These are phyloP conservation scores for Osmerus eperlanus DNA, from an alignment of 2,113 vertebrate genomes.

Conservation along the genomic window DNA sequence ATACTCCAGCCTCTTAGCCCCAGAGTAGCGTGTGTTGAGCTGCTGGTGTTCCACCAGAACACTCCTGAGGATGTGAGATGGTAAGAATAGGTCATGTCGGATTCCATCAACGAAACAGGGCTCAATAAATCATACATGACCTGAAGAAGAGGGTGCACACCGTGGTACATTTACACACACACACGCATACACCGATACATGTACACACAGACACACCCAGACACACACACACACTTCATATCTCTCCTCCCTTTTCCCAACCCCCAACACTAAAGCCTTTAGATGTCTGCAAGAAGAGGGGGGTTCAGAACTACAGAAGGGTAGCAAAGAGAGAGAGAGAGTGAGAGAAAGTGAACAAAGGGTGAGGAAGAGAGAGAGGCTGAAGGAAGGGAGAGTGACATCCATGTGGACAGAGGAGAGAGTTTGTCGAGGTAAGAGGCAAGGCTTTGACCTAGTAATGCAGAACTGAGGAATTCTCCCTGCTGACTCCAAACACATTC, in stretches of 20 bases:
- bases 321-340: conserved; percentile 20
- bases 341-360: conserved; percentile 33
- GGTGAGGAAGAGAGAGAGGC: conserved; percentile 22
- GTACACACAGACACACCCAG: conserved; percentile 1
- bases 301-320: conserved; percentile 50
- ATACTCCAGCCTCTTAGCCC: neutral
- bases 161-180: conserved; percentile 12
- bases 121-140: conserved; percentile 31
- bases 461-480: conserved; percentile 71
- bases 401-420: conserved; percentile 26
- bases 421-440: conserved; percentile 59
- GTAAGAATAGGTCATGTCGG: too few species aligned
- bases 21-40: too few species aligned
- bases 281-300: conserved; percentile 44
- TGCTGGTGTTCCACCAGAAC: too few species aligned
- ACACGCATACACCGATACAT: neutral
- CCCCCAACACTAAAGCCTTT: conserved; percentile 54
- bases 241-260: conserved; percentile 42
- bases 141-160: conserved; percentile 29
- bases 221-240: neutral
- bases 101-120: neutral
- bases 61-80: too few species aligned
- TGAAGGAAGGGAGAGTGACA: conserved; percentile 21
- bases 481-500: conserved; percentile 73
- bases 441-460: conserved; percentile 71